Evolutionary conservation across 2,888 invertebrate genomes (phyloP).

Genomic region (Lepidocyrtoides sp.): DNA sequence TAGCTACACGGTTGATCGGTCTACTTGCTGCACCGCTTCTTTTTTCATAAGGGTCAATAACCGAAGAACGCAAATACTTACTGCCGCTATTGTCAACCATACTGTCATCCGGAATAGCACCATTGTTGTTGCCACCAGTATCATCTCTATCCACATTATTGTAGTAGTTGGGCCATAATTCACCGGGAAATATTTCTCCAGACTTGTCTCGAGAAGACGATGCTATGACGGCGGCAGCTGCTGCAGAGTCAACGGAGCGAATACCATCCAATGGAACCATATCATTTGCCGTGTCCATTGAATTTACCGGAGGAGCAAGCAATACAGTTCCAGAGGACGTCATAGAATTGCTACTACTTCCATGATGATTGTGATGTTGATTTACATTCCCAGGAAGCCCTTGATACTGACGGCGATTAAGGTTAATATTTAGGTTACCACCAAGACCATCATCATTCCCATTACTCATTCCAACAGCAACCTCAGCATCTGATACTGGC

Average conservation of each 20-base stretch:
- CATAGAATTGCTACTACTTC: conserved; percentile 22
- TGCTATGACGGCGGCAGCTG: background rate
- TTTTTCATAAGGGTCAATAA: conserved; percentile 76
- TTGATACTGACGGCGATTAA: conserved; percentile 79
- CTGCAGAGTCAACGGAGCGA: conserved; percentile 12
- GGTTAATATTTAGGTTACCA: conserved; percentile 77
- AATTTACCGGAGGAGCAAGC: conserved; percentile 38
- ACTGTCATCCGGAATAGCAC: conserved; percentile 53
- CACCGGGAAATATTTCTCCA: conserved; percentile 55
- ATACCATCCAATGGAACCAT: background rate
- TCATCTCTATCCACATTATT: conserved; percentile 20
- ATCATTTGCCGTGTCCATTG: conserved; percentile 30
- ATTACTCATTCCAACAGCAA: conserved; percentile 80
- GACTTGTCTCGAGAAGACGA: background rate
- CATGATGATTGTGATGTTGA: conserved; percentile 54
- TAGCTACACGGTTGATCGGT: conserved; percentile 20
- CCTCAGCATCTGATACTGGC: conserved; percentile 75
- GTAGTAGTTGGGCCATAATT: conserved; percentile 78
- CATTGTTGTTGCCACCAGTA: background rate
- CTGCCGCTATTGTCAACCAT: conserved; percentile 10
- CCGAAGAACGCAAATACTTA: conserved; percentile 51
- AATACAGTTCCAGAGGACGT: conserved; percentile 11
- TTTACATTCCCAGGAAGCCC: conserved; percentile 40
- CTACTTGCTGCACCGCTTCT: conserved; percentile 61
- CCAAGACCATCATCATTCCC: conserved; percentile 75